Evolutionary conservation across 2,797 vertebrate species (phyloP).

Genomic region (Hirundo rustica): DNA sequence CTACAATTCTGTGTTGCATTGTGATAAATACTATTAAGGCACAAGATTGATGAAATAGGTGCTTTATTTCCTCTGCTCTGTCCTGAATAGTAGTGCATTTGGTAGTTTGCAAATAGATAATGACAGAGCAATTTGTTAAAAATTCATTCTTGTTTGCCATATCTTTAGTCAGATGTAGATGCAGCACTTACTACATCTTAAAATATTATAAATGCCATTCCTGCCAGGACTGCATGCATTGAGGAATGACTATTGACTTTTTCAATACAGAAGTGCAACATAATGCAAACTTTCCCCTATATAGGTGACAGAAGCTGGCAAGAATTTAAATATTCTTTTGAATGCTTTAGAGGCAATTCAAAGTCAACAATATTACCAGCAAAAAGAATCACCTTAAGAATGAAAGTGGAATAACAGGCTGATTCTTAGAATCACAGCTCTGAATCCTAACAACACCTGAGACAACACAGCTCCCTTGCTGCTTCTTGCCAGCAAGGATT

Average conservation of each 20-base stretch:
- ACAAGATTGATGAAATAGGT: not conserved
- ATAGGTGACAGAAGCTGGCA: not conserved
- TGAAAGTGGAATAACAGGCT: not conserved
- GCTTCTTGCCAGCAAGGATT: not conserved
- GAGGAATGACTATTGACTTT: not conserved
- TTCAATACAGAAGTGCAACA: not conserved
- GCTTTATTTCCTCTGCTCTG: not conserved
- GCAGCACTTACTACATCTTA: not conserved
- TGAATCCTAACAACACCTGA: not conserved
- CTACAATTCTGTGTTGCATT: not conserved
- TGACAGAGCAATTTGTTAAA: not conserved
- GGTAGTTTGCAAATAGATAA: not conserved
- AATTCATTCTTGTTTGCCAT: not conserved
- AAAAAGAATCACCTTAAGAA: not conserved
- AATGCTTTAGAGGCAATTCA: not conserved
- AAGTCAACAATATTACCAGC: not conserved
- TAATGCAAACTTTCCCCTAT: not conserved
- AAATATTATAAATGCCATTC: not conserved
- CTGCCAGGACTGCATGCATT: not conserved
- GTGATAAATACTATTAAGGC: not conserved
- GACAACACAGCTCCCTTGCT: not conserved
- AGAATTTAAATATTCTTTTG: not conserved
- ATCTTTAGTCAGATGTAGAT: not conserved
- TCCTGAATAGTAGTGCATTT: not conserved
- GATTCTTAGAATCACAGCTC: not conserved